phyloP scores from a whole-genome alignment of 2,797 vertebrate species.

The Hypotaenidia philippensis region DNA sequence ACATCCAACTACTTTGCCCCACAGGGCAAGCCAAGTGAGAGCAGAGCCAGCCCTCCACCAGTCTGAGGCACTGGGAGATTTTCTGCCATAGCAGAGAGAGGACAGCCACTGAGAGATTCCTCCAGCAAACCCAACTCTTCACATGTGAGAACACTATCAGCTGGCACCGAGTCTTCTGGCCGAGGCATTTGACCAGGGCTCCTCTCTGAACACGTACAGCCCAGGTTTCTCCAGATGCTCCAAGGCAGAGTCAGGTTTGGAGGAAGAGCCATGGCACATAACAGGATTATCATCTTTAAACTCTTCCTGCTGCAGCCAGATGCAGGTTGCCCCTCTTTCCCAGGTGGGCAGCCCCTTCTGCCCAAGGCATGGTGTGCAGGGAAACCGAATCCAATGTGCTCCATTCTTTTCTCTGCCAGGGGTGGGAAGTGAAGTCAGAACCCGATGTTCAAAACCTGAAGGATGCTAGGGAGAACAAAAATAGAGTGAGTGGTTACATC shows the following conservation, averaged over 20 bases:
- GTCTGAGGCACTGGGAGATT: slow-evolving; percentile 23
- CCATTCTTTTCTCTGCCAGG: slow-evolving; percentile 63
- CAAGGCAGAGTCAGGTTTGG: slow-evolving; percentile 47
- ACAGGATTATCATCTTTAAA: slow-evolving; percentile 40
- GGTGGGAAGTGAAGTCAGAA: slow-evolving; percentile 72
- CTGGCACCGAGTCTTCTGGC: slow-evolving; percentile 39
- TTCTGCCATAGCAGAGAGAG: slow-evolving; percentile 43
- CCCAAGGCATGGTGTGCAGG: slow-evolving; percentile 44
- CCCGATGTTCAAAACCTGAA: slow-evolving; percentile 72
- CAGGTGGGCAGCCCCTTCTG: slow-evolving; percentile 47
- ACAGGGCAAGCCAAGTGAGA: neutral
- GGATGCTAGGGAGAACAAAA: slow-evolving; percentile 65
- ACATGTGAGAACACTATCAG: neutral
- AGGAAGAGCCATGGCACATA: slow-evolving; percentile 58
- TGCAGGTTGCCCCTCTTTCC: slow-evolving; percentile 34
- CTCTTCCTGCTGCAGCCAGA: slow-evolving; percentile 57
- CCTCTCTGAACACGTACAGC: neutral
- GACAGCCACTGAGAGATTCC: slow-evolving; percentile 5
- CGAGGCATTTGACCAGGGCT: neutral
- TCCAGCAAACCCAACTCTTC: slow-evolving; percentile 38
- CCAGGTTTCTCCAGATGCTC: slow-evolving; percentile 36
- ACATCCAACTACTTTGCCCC: neutral
- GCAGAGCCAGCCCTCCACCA: neutral
- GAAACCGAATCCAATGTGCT: slow-evolving; percentile 56
- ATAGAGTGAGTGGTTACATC: slow-evolving; percentile 44